Percentiles rank a stretch among this genome's conserved stretches.
Evolutionary conservation across 92 coral and sea anemone genomes (phyloP).

Genomic region (Micromussa lordhowensis): DNA sequence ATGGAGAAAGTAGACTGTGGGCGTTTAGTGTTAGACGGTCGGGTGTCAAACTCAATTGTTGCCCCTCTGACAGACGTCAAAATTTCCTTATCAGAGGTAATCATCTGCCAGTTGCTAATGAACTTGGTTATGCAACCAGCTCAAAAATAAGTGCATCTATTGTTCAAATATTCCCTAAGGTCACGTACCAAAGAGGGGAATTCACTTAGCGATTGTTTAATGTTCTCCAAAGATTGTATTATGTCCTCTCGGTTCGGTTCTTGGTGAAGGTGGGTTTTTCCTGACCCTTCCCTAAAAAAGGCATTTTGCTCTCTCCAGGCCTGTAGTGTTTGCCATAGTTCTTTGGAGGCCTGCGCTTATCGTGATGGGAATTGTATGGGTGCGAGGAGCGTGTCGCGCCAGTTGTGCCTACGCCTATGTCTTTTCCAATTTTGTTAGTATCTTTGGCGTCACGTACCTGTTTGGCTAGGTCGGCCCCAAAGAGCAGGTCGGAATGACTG

Average conservation of each 20-base stretch:
- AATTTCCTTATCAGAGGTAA: slow-evolving; percentile 54
- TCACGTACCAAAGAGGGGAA: slow-evolving; percentile 26
- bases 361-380: slow-evolving; percentile 16
- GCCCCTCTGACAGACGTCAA: slow-evolving; percentile 39
- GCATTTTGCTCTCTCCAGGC: slow-evolving; percentile 29
- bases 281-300: slow-evolving; percentile 42
- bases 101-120: slow-evolving; percentile 37
- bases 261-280: slow-evolving; percentile 21
- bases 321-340: slow-evolving; percentile 37
- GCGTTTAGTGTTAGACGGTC: too few species aligned
- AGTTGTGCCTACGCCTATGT: slow-evolving; percentile 10
- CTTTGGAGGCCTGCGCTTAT: slow-evolving; percentile 23
- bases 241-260: slow-evolving; percentile 28
- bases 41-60: too few species aligned
- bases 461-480: slow-evolving; percentile 49
- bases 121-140: slow-evolving; percentile 42
- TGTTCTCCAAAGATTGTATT: slow-evolving; percentile 38
- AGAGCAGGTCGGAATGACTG: slow-evolving; percentile 9
- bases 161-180: slow-evolving; percentile 23
- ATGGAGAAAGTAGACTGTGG: too few species aligned
- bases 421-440: slow-evolving; percentile 47
- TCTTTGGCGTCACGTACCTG: slow-evolving; percentile 58
- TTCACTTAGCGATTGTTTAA: slow-evolving; percentile 24
- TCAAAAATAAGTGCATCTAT: slow-evolving; percentile 31
- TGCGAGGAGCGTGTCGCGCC: slow-evolving; percentile 3